phyloP scores from a whole-genome alignment of 2,797 vertebrate genomes.

The Sciurus vulgaris region DNA sequence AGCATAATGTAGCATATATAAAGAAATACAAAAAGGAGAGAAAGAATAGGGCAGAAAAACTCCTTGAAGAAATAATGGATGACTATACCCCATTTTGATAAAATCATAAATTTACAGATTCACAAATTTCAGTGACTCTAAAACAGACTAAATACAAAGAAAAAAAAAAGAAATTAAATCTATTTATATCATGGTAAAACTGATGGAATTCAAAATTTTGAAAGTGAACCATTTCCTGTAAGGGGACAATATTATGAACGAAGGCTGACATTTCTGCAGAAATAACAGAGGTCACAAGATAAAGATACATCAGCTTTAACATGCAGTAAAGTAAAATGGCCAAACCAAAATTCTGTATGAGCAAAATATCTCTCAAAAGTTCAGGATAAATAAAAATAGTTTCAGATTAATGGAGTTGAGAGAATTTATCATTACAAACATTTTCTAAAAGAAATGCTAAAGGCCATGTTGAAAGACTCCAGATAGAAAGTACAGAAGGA shows the following conservation, averaged over 20 bases:
- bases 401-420: neutral
- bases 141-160: neutral
- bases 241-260: too few relatives aligned
- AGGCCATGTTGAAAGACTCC: neutral
- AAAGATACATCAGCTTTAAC: neutral
- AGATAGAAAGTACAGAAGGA: neutral
- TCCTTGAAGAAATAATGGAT: neutral
- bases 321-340: too few relatives aligned
- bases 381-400: neutral
- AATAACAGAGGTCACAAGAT: neutral
- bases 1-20: neutral
- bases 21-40: neutral
- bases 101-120: neutral
- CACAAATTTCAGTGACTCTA: neutral
- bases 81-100: neutral
- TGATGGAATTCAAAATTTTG: neutral
- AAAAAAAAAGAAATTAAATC: neutral
- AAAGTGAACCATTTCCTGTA: neutral
- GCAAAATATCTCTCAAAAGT: neutral
- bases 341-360: neutral
- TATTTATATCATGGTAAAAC: neutral
- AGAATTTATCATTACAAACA: neutral
- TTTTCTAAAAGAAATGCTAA: neutral
- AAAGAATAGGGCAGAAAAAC: neutral
- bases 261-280: neutral